These are phyloP conservation scores for Pocillopora meandrina DNA, from an alignment of 92 coral and sea anemone species.

Conservation along the genomic window DNA sequence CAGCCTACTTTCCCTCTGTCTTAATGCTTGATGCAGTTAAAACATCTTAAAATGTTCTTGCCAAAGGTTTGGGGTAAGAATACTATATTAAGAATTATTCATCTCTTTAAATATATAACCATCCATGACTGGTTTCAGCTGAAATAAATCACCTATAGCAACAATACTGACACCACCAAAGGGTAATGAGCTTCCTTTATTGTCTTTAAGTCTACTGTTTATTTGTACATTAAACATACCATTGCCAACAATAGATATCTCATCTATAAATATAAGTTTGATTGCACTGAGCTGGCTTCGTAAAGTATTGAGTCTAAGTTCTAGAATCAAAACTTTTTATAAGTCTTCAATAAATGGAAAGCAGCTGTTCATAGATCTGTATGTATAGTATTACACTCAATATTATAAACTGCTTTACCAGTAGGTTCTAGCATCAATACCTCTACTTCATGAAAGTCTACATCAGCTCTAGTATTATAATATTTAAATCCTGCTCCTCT, in stretches of 20 bases:
- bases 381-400: constrained; percentile 24
- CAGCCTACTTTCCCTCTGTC: background rate
- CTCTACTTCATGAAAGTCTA: constrained; percentile 38
- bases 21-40: constrained; percentile 35
- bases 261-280: constrained; percentile 48
- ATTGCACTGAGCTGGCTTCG: constrained; percentile 52
- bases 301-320: constrained; percentile 38
- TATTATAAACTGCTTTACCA: constrained; percentile 11
- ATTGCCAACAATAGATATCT: constrained; percentile 66
- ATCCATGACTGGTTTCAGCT: constrained; percentile 55
- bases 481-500: constrained; percentile 57
- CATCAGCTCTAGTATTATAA: constrained; percentile 12
- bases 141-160: constrained; percentile 60
- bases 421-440: constrained; percentile 58
- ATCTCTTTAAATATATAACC: constrained; percentile 58
- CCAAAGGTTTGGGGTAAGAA: background rate
- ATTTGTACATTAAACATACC: constrained; percentile 62
- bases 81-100: constrained; percentile 57
- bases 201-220: constrained; percentile 48
- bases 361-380: constrained; percentile 54
- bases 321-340: constrained; percentile 49
- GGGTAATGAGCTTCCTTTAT: constrained; percentile 46
- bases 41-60: constrained; percentile 36
- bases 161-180: constrained; percentile 63
- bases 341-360: constrained; percentile 50